Evolutionary conservation across 2,113 vertebrate species (phyloP), one percentile per base, ranked within the genome.

Genomic region (Hemiscyllium ocellatum): DNA sequence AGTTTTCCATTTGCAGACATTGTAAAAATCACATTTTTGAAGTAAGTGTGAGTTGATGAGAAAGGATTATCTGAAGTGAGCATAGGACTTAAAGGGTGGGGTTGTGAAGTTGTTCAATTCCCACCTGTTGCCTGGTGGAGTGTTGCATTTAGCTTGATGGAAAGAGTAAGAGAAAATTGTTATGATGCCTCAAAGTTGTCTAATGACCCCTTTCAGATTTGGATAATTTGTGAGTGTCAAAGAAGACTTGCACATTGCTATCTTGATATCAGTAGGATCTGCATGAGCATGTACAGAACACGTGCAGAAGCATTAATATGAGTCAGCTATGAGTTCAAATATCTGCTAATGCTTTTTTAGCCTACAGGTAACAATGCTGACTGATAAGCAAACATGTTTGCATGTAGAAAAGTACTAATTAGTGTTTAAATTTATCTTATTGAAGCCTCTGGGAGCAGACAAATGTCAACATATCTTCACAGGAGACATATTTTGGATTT

Each of bases 301-400:
- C 12, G 19, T 65, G 33, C 87, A 91, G 33, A 42, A 91, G 8
- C 56, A 91, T 65, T 65, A n/a, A 19, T 65, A 33, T 12, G 56
- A 91, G 56, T 91, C 29, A 29, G 15, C 52, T 65, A n/a, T 61
- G 19, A 65, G 52, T 65, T 65, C 56, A 91, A 65, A 65, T 65
- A 33, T 65, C 87, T 91, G 13, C 87, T 5, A 33, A 91, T 65
- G 61, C 52, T n/a, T 91, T 65, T 89, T 91, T n/a, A 33, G 29
- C 87, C 56, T 56, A n/a, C 52, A 65, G 56, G 87, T 91, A n/a
- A 91, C 52, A 91, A 33, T 91, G 29, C 87, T 91, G 87, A 91
- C 3, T n/a, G 56, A 91, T 91, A 33, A 65, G 87, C 29, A 91
- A 61, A 65, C 87, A 91, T 65, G 29, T n/a, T n/a, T 91, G 29